Base-by-base conservation (phyloP, 2,113 vertebrate genomes). In the Phainopepla nitens region DNA sequence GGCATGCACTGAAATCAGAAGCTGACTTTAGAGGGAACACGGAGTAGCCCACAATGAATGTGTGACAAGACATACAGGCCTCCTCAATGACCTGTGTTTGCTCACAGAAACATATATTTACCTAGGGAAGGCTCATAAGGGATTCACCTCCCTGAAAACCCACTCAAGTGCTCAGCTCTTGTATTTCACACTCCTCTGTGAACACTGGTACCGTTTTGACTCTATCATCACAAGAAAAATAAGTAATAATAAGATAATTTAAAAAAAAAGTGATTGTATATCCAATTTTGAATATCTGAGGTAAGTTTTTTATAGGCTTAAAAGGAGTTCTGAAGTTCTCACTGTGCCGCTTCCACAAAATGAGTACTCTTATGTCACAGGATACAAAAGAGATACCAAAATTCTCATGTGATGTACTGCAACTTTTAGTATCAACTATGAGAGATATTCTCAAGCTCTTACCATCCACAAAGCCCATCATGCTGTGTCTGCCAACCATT, bases 191-290 rank as follows among this genome's bases (percentile, higher is more conserved):
- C 45, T 35, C 22, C 36, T 25, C 64, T 65, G 2, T 9, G 28
- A 3, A 2, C 2, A 2, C 57, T 45, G 9, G 15, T n/a, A 28
- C 60, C 31, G 10, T 1, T 75, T 31, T 27, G 1, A 2, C 39
- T 53, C 28, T 16, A 8, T 21, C 2, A 2, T 12, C 23, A 57
- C 24, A 45, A 35, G 12, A 20, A 41, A 61, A 85, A 82, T 16
- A 76, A 79, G 24, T 16, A 45, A 41, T 4, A 25, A 29, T 3
- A n/a, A 12, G 6, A 24, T 27, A 10, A 23, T 35, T 45, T 16
- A 49, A 31, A 61, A 14, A 7, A 36, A 4, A 56, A 62, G 5
- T 35, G 64, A 70, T 7, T 23, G 15, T 18, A 61, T 33, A 61
- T 13, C 7, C 16, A 64, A 13, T 66, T 91, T 81, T 66, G 12